These are phyloP conservation scores for Ambastaia sidthimunki DNA, from an alignment of 2,797 vertebrate species.

Conservation along the genomic window DNA sequence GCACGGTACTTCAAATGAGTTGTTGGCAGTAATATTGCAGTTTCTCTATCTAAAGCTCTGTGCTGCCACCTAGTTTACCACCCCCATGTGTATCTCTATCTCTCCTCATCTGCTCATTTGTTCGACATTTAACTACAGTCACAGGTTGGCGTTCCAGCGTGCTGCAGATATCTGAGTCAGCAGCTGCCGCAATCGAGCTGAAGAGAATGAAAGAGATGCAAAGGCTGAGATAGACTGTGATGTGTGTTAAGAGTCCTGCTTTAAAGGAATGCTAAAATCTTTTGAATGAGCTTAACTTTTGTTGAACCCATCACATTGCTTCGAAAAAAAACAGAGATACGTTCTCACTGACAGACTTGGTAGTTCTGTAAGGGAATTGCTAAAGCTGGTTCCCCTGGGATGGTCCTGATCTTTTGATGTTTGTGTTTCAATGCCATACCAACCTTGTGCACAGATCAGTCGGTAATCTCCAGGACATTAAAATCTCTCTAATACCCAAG, in stretches of 20 bases:
- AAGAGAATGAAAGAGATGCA: conserved; percentile 20
- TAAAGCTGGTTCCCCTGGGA: conserved; percentile 2
- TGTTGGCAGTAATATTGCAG: conserved; percentile 7
- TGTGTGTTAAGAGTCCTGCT: neutral
- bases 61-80: conserved; percentile 27
- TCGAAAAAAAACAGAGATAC: neutral
- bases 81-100: neutral
- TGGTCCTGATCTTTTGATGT: conserved; percentile 28
- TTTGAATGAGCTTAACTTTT: neutral
- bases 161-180: conserved; percentile 44
- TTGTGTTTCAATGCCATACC: neutral
- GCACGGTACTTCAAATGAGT: conserved; percentile 1
- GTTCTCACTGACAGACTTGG: neutral
- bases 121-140: conserved; percentile 22
- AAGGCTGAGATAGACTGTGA: conserved; percentile 1
- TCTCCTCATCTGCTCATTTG: conserved; percentile 22
- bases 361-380: conserved; percentile 3
- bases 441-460: conserved; percentile 3
- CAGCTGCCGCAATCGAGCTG: conserved; percentile 23
- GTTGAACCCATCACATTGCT: neutral
- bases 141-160: conserved; percentile 9
- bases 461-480: neutral
- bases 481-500: neutral
- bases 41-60: conserved; percentile 6
- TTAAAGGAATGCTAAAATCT: neutral